Evolutionary conservation across 2,113 vertebrate genomes (phyloP).

Genomic region (Platysteira castanea): DNA sequence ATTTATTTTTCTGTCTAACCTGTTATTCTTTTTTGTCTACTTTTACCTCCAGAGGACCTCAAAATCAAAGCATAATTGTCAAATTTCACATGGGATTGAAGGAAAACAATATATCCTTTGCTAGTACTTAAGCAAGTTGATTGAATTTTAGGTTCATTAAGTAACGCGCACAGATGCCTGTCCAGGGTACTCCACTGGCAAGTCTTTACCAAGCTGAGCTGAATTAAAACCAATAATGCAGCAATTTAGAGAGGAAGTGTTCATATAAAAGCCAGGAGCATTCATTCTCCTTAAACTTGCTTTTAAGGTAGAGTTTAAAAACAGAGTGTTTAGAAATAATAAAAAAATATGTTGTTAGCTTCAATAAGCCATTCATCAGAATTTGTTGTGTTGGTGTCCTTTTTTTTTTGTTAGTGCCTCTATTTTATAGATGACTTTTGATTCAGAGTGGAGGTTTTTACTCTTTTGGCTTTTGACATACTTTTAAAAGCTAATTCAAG

Average conservation of each 20-base stretch:
- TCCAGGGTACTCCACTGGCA: neutral
- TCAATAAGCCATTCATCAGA: neutral
- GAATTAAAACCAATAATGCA: neutral
- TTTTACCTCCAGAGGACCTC: neutral
- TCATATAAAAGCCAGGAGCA: neutral
- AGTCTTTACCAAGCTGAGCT: neutral
- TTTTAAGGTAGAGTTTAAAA: neutral
- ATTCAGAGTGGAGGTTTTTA: neutral
- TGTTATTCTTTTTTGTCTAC: neutral
- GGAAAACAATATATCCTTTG: neutral
- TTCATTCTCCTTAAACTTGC: neutral
- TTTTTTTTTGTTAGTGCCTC: neutral
- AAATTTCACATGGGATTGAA: neutral
- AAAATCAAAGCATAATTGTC: neutral
- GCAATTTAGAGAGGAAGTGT: neutral
- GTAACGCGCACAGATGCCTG: neutral
- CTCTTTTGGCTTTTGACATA: neutral
- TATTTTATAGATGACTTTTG: neutral
- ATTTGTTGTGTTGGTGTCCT: neutral
- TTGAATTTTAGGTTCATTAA: neutral
- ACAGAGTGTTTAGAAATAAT: neutral
- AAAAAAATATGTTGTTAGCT: neutral
- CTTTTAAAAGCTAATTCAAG: neutral
- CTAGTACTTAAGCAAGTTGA: neutral
- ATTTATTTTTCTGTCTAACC: neutral